Evolutionary conservation across 2,113 vertebrate species (phyloP), one percentile per base, ranked within the genome.

Genomic region (Eptesicus fuscus): DNA sequence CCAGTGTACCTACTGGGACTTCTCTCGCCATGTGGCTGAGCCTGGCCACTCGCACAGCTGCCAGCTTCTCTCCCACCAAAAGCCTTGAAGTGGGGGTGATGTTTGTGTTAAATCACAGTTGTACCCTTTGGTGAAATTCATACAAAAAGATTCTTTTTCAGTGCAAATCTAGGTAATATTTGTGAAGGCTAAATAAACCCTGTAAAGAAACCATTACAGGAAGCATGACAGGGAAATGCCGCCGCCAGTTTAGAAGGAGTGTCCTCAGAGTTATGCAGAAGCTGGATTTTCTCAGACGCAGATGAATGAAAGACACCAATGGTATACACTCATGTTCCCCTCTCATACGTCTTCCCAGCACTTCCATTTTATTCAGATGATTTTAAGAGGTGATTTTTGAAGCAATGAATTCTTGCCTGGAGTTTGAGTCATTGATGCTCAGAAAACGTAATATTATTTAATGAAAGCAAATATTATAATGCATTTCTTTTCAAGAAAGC

Each of bases 381-480:
- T 10, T 35, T 0, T 40, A 32, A 92, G 32, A 61, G 74, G 47
- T 69, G 56, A 3, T 0, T 2, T n/a, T 35, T 10, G 0, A 67
- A 59, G 1, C 0, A 0, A 17, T 2, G 7, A 49, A 1, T 59
- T 7, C 83, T 0, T 14, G 83, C 83, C 83, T 9, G 30, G 11
- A 13, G 42, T 59, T 70, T 95, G 88, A 93, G 84, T 49, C 90
- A 74, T 7, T 23, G 53, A 35, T 4, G 13, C 90, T 95, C 30
- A 1, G 8, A 1, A 80, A 96, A 91, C 6, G 32, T 16, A 86
- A 37, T 44, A 96, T 94, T 89, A 91, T 96, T 97, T 96, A 95
- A 96, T 88, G 59, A 7, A 96, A 95, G 93, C 80, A 96, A 85
- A 90, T 40, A 71, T 82, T 59, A 47, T 61, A 32, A 69, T 53